A percentile compares a stretch with the other conserved stretches of the same genome.
phyloP scores from a whole-genome alignment of 2,797 vertebrate species.

The Coccyzus lansbergi region DNA sequence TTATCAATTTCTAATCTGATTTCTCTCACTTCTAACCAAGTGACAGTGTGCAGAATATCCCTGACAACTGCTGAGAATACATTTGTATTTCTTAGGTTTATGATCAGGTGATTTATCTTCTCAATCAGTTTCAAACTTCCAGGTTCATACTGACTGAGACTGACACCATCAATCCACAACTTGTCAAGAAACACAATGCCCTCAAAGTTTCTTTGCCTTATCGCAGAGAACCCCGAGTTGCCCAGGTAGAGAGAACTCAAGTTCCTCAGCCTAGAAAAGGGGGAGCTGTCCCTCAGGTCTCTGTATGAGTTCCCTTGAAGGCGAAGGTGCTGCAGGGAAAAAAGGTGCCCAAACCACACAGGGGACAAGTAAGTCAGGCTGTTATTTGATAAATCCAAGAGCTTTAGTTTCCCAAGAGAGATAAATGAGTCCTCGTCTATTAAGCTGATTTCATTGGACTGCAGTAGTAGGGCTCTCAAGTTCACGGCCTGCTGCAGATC shows the following conservation, averaged over 20 bases:
- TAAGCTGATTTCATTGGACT: slow-evolving; percentile 66
- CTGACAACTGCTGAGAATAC: slow-evolving; percentile 54
- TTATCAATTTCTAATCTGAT: background rate
- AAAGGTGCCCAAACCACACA: slow-evolving; percentile 77
- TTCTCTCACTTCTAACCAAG: slow-evolving; percentile 70
- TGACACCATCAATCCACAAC: slow-evolving; percentile 72
- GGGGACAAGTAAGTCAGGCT: slow-evolving; percentile 65
- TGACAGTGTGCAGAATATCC: slow-evolving; percentile 67
- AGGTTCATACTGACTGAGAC: slow-evolving; percentile 64
- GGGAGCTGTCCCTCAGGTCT: slow-evolving; percentile 67
- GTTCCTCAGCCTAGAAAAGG: slow-evolving; percentile 73
- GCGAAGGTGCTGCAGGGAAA: slow-evolving; percentile 72
- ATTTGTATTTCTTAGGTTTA: slow-evolving; percentile 19
- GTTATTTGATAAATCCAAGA: slow-evolving; percentile 82
- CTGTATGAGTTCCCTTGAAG: slow-evolving; percentile 79
- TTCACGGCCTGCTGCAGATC: slow-evolving; percentile 71
- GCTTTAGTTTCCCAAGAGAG: slow-evolving; percentile 67
- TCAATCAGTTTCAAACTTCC: slow-evolving; percentile 64
- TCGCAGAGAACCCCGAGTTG: slow-evolving; percentile 27
- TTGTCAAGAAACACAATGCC: slow-evolving; percentile 71
- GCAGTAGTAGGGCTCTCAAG: slow-evolving; percentile 72
- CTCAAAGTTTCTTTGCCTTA: slow-evolving; percentile 73
- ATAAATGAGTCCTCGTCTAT: slow-evolving; percentile 75
- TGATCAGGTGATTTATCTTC: slow-evolving; percentile 51
- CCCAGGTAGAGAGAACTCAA: slow-evolving; percentile 77